Conservation (phyloP, 2,888 invertebrate species). For the Sialis fuliginosa region DNA sequence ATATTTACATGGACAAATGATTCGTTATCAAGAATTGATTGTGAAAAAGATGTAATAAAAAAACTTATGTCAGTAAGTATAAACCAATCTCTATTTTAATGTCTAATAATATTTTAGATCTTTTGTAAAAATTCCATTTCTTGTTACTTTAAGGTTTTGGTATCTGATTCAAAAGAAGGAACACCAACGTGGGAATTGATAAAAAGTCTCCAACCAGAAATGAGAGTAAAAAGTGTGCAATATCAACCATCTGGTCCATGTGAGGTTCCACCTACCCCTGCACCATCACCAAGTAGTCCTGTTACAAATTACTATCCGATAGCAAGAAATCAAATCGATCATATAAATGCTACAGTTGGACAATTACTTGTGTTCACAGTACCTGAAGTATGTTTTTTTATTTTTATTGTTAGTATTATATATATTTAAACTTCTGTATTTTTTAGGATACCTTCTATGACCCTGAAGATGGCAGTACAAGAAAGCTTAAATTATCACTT, state of each 20-base stretch:
- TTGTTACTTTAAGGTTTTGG: conserved; percentile 23
- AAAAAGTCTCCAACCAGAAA: conserved; percentile 44
- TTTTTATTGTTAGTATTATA: conserved; percentile 1
- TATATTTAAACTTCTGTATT: conserved; percentile 11
- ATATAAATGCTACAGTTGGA: conserved; percentile 65
- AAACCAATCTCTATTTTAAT: neutral
- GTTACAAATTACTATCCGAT: conserved; percentile 53
- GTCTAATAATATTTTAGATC: neutral
- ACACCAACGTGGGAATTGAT: conserved; percentile 39
- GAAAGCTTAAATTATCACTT: conserved; percentile 52
- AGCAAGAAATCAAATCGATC: conserved; percentile 70
- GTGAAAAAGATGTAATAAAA: conserved; percentile 58
- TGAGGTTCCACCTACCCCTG: conserved; percentile 29
- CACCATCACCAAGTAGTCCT: conserved; percentile 31
- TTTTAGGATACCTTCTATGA: conserved; percentile 74
- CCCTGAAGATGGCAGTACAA: conserved; percentile 63
- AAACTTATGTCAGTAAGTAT: conserved; percentile 41
- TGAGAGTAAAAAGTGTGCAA: conserved; percentile 43
- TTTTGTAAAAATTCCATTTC: conserved; percentile 1
- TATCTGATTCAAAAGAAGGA: conserved; percentile 32
- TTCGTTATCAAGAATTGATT: conserved; percentile 57
- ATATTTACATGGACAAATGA: conserved; percentile 77
- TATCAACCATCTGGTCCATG: conserved; percentile 54
- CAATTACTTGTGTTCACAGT: conserved; percentile 66
- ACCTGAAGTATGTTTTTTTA: conserved; percentile 40